Percentiles rank a stretch among this genome's conserved stretches.
Conservation (phyloP, 2,797 vertebrate species). For the Leptatherina wallacei region DNA sequence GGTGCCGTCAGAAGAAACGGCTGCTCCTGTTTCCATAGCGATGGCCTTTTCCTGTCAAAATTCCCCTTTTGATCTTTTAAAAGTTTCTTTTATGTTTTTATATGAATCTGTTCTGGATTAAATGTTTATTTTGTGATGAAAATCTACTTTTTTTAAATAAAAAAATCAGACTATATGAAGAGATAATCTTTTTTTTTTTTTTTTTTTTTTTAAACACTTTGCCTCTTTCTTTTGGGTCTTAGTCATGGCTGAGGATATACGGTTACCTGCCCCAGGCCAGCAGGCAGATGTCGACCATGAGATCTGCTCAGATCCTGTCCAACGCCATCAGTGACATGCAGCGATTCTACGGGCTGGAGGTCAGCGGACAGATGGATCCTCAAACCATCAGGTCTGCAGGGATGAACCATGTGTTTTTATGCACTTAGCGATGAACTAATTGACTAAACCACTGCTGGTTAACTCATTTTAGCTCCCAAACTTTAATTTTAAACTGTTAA, state of each 20-base stretch:
- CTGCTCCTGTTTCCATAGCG: not conserved
- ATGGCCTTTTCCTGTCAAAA: not conserved
- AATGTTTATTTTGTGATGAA: too few species aligned
- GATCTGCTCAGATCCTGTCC: conserved; percentile 91
- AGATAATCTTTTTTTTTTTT: too few species aligned
- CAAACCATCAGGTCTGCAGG: conserved; percentile 86
- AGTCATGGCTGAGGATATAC: conserved; percentile 92
- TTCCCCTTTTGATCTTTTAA: not conserved
- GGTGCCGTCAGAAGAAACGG: not conserved
- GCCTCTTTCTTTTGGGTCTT: conserved; percentile 4
- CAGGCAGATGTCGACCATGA: conserved; percentile 94
- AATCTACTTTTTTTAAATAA: too few species aligned
- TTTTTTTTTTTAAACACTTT: not conserved
- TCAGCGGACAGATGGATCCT: conserved; percentile 89
- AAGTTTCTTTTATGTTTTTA: not conserved
- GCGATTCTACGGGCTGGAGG: conserved; percentile 90
- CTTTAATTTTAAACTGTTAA: rapidly evolving
- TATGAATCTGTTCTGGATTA: too few species aligned
- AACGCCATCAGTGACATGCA: conserved; percentile 92
- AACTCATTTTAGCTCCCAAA: rapidly evolving
- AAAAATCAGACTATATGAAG: too few species aligned
- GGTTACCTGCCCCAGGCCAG: conserved; percentile 91
- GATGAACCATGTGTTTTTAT: not conserved
- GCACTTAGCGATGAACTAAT: not conserved
- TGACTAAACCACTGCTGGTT: not conserved